Evolutionary conservation across 2,888 invertebrate species (phyloP).

Genomic region (Dynastes tityus): DNA sequence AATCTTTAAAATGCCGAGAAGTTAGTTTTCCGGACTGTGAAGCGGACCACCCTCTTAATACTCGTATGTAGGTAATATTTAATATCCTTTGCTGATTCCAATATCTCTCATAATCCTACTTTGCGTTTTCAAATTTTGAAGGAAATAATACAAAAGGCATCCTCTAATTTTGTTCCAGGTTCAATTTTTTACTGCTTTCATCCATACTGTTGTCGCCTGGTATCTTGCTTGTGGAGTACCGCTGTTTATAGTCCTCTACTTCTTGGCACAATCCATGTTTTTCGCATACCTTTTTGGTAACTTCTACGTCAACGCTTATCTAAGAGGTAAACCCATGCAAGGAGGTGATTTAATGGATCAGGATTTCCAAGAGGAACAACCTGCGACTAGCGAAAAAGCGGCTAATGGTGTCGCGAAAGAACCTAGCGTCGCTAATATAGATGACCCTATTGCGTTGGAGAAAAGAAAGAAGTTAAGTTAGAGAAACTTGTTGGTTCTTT

Average conservation of each 20-base stretch:
- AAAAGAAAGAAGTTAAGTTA: background rate
- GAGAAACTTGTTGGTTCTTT: too few species aligned
- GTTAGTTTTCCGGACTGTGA: too few species aligned
- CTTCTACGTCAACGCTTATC: conserved; percentile 82
- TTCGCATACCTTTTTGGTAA: conserved; percentile 86
- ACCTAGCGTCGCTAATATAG: background rate
- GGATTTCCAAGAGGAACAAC: background rate
- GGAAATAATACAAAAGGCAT: background rate
- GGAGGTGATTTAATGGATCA: background rate
- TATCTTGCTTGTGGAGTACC: conserved; percentile 82
- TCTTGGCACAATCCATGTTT: conserved; percentile 78
- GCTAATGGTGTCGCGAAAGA: background rate
- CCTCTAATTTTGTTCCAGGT: conserved; percentile 70
- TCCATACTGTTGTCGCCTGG: conserved; percentile 78
- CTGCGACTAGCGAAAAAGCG: background rate
- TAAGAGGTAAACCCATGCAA: conserved; percentile 56
- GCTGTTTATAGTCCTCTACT: conserved; percentile 77
- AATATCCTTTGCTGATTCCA: too few species aligned
- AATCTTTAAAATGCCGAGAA: too few species aligned
- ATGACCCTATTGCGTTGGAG: background rate
- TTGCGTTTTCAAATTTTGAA: background rate
- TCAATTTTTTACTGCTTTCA: conserved; percentile 83
- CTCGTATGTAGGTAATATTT: too few species aligned
- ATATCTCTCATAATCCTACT: background rate
- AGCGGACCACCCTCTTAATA: too few species aligned